Conservation (phyloP, 2,113 vertebrate genomes). For the Raja brachyura region DNA sequence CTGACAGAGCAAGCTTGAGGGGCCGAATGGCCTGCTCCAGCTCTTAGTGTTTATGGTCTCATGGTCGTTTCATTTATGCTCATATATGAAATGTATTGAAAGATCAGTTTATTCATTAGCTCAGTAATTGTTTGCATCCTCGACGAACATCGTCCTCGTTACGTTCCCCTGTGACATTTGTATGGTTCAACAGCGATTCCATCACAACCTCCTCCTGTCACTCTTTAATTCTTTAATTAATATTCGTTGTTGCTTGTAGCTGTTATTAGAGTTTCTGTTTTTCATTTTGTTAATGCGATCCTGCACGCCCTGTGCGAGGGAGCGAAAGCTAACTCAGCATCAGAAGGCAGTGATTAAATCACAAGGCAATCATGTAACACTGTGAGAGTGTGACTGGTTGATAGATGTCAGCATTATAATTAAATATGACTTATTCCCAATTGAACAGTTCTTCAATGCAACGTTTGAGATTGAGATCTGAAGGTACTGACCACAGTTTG, state of each 20-base stretch:
- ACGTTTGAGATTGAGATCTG: background rate
- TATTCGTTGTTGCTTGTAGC: background rate
- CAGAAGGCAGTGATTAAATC: background rate
- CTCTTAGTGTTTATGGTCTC: too few relatives aligned
- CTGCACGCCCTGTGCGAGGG: background rate
- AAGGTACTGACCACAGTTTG: background rate
- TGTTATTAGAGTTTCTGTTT: background rate
- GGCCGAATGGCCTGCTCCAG: too few relatives aligned
- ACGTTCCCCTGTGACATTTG: background rate
- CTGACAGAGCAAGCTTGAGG: too few relatives aligned
- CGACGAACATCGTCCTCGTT: background rate
- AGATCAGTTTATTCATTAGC: background rate
- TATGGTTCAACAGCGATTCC: background rate
- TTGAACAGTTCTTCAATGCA: background rate
- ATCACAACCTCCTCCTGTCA: background rate
- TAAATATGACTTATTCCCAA: background rate
- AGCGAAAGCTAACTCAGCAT: background rate
- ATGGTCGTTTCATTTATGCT: too few relatives aligned
- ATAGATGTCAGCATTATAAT: background rate
- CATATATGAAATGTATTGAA: background rate
- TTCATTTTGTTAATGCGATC: background rate
- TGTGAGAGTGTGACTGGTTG: background rate
- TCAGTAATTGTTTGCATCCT: background rate
- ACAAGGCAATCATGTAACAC: background rate
- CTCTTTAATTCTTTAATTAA: background rate